Base-by-base conservation (phyloP, 2,113 vertebrate species). In the Crotalus helleri region DNA sequence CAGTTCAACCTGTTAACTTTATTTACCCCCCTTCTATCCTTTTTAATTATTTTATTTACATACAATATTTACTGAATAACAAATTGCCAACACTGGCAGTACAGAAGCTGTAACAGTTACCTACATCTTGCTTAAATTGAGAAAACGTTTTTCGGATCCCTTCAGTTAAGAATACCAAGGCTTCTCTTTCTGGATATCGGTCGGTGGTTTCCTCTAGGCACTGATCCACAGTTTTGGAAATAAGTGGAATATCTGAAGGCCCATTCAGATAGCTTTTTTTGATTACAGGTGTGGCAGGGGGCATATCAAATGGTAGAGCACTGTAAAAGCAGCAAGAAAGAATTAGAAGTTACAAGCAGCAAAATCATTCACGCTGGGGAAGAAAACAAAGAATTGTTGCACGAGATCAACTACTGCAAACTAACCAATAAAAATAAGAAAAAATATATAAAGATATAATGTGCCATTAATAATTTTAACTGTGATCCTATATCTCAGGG, bases 111-210 rank as follows among this genome's bases (percentile, higher is more conserved):
- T 0, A 1, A 51, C 9, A n/a, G 1, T 0, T 0, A 92, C 1
- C 97, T 94, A 99, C 99, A 93, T 99, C 98, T 81, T 98, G 95
- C 87, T 98, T 98, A 59, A 99, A 95, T 94, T 98, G 97, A n/a
- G 98, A 97, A 92, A 98, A 99, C 0, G 98, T 99, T 95, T 98
- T 98, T 87, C 98, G 97, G 94, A 98, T 33, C 3, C 98, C 98
- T 0, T 98, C 98, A 0, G 97, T 94, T 51, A 96, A 4, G 64
- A 98, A 98, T 0, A 97, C 96, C 93, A 99, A 0, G 1, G 99
- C 99, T 21, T 99, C 98, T 0, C 94, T 96, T 87, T 99, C 97
- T 0, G 99, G 99, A 49, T 95, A 93, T 5, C 90, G 97, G 93
- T 98, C 96, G 0, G 92, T 97, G 0, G 97, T 96, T 85, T 95